Evolutionary conservation across 2,113 vertebrate genomes (phyloP).

Genomic region (Nanger granti): DNA sequence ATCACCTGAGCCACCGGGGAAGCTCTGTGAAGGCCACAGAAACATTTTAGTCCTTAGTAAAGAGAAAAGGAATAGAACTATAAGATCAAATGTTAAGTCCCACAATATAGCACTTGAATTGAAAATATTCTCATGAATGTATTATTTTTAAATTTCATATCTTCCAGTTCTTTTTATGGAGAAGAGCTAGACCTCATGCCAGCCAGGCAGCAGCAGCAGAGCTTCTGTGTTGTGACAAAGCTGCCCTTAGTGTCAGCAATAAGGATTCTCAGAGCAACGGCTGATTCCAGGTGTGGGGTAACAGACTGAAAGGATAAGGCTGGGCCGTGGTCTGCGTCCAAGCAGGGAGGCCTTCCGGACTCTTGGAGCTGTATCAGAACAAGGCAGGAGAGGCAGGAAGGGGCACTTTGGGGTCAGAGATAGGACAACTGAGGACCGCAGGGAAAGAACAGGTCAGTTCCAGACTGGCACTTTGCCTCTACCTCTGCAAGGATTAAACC

Average conservation of each 20-base stretch:
- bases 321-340: too few relatives aligned
- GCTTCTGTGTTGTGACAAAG: fast-evolving
- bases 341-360: fast-evolving
- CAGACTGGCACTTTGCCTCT: too few relatives aligned
- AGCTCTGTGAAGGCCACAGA: not conserved
- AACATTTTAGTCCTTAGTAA: not conserved
- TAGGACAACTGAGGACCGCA: fast-evolving
- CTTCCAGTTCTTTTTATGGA: not conserved
- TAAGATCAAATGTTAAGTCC: not conserved
- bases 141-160: not conserved
- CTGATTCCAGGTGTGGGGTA: fast-evolving
- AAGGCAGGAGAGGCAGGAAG: fast-evolving
- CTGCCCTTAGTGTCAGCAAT: fast-evolving
- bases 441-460: not conserved
- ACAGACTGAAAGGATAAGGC: fast-evolving
- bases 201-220: fast-evolving
- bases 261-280: fast-evolving
- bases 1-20: not conserved
- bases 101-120: not conserved
- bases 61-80: not conserved
- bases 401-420: not conserved
- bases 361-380: fast-evolving
- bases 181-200: fast-evolving
- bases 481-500: not conserved
- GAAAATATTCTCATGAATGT: not conserved